Evolutionary conservation across 2,888 invertebrate genomes (phyloP).

Genomic region (Cremastobaeus sp.): DNA sequence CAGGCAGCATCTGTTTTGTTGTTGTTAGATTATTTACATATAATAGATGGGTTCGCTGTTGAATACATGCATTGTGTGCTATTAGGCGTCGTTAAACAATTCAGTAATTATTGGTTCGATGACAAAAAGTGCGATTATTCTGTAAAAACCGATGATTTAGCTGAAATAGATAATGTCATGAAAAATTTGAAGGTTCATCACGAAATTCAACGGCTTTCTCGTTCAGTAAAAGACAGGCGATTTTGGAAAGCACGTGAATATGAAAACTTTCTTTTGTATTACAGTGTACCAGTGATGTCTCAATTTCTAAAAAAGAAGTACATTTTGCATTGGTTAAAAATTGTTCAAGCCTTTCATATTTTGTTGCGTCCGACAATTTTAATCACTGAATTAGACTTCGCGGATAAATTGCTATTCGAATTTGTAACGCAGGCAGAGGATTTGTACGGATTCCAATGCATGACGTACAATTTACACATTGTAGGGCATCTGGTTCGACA

Average conservation of each 20-base stretch:
- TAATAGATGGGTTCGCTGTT: conserved; percentile 36
- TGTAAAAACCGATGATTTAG: background rate
- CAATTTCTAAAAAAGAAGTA: conserved; percentile 1
- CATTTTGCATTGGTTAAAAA: conserved; percentile 14
- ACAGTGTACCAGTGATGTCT: conserved; percentile 9
- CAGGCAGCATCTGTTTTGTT: conserved; percentile 8
- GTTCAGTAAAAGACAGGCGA: conserved; percentile 5
- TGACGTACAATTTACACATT: background rate
- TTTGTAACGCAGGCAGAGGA: conserved; percentile 8
- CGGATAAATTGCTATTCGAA: conserved; percentile 12
- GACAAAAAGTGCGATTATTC: background rate
- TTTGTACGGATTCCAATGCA: conserved; percentile 17
- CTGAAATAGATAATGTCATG: background rate
- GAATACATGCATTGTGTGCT: conserved; percentile 59
- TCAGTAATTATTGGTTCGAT: conserved; percentile 46
- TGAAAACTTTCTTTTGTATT: conserved; percentile 17
- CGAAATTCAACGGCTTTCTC: background rate
- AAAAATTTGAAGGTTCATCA: background rate
- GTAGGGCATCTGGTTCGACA: too few relatives aligned
- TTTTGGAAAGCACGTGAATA: conserved; percentile 26
- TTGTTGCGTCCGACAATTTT: conserved; percentile 5
- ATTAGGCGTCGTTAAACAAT: conserved; percentile 42
- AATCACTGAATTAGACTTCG: conserved; percentile 15
- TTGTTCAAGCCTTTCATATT: conserved; percentile 27
- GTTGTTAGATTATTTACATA: conserved; percentile 40